A percentile compares a stretch with the other conserved stretches of the same genome.
phyloP scores from a whole-genome alignment of 2,113 vertebrate genomes.

The Phaetusa simplex region DNA sequence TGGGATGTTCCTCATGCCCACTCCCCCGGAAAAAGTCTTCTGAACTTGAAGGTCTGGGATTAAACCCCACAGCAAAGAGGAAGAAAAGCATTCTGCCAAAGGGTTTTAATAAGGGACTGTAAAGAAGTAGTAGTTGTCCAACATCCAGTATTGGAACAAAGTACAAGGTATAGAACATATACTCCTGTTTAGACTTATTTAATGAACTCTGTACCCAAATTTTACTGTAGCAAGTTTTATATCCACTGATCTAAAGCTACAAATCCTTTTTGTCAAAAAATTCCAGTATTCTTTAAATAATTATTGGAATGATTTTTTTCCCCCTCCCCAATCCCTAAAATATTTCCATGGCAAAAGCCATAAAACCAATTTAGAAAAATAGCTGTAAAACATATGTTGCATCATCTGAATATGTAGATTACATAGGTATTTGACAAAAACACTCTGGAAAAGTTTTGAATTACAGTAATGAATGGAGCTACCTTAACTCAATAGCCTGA shows the following conservation, averaged over 20 bases:
- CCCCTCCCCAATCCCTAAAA: not conserved
- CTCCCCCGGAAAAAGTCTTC: not conserved
- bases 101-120: not conserved
- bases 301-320: rapidly evolving
- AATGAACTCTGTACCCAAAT: not conserved
- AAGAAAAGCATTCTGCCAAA: not conserved
- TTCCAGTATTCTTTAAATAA: not conserved
- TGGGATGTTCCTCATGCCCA: not conserved
- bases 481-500: not conserved
- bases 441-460: not conserved
- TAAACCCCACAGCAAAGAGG: not conserved
- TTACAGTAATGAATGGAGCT: not conserved
- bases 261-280: not conserved
- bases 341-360: not conserved
- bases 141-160: not conserved
- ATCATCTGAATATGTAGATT: not conserved
- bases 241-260: not conserved
- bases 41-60: not conserved
- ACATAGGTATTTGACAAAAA: not conserved
- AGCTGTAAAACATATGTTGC: not conserved
- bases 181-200: not conserved
- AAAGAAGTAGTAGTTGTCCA: not conserved
- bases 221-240: not conserved
- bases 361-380: not conserved
- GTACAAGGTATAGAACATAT: not conserved